A percentile compares a stretch with the other conserved stretches of the same genome.
Conservation (phyloP, 2,888 invertebrate genomes). For the Fragum whitleyi region DNA sequence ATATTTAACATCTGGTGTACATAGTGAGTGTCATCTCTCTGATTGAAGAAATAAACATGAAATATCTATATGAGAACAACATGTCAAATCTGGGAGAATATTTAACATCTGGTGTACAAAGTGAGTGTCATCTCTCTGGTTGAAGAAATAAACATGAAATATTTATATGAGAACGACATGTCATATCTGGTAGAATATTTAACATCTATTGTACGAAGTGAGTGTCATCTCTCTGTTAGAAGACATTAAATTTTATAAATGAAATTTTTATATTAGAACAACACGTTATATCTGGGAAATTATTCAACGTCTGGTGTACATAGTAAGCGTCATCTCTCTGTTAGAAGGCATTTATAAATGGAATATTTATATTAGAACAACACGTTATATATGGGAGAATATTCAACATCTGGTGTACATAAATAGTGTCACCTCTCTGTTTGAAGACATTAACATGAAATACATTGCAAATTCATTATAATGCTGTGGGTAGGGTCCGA, state of each 20-base stretch:
- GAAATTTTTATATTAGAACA: too few species aligned
- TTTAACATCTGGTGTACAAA: slow-evolving; percentile 70
- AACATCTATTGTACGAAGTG: slow-evolving; percentile 69
- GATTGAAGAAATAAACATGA: background rate
- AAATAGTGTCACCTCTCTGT: slow-evolving; percentile 33
- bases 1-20: slow-evolving; percentile 70
- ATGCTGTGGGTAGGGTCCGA: too few species aligned
- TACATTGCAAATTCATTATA: too few species aligned
- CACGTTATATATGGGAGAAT: slow-evolving; percentile 76
- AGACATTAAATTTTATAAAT: too few species aligned
- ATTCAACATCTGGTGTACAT: slow-evolving; percentile 69
- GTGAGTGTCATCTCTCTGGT: background rate
- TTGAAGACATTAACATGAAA: too few species aligned
- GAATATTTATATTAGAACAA: slow-evolving; percentile 73
- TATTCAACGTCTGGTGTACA: slow-evolving; percentile 68
- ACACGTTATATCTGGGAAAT: slow-evolving; percentile 75
- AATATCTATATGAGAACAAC: slow-evolving; percentile 70
- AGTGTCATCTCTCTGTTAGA: background rate
- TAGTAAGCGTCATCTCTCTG: slow-evolving; percentile 29
- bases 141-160: too few species aligned
- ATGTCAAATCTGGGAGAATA: slow-evolving; percentile 73
- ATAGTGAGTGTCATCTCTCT: slow-evolving; percentile 29
- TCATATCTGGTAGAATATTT: slow-evolving; percentile 72
- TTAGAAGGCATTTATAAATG: slow-evolving; percentile 36
- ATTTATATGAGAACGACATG: slow-evolving; percentile 78